Percentiles rank a stretch among this genome's conserved stretches.
Conservation (phyloP, 2,888 invertebrate species). For the Lepidocyrtinus sp. region DNA sequence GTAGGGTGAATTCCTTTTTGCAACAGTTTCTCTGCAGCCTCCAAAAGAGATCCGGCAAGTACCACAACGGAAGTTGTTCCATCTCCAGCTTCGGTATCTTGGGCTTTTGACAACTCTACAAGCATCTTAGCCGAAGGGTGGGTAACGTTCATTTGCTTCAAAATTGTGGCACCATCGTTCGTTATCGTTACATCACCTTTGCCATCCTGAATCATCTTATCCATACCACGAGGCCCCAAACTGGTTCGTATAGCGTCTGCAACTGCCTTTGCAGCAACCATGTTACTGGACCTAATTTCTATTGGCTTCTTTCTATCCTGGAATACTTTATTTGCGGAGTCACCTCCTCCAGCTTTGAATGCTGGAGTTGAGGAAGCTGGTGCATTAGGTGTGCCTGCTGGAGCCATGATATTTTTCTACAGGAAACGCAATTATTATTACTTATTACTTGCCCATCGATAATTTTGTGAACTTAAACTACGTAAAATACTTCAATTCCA, state of each 20-base stretch:
- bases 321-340: conserved; percentile 76
- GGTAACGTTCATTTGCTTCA: conserved; percentile 98
- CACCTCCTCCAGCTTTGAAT: conserved; percentile 72
- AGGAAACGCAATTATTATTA: no score
- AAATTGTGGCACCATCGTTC: conserved; percentile 99
- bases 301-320: conserved; percentile 95
- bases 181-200: conserved; percentile 99
- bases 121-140: conserved; percentile 99
- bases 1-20: conserved; percentile 98
- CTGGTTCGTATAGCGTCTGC: conserved; percentile 99
- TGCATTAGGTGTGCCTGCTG: conserved; percentile 29
- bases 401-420: no score
- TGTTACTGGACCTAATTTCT: conserved; percentile 95
- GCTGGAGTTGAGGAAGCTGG: conserved; percentile 24
- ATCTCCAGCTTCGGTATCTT: conserved; percentile 99
- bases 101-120: conserved; percentile 97
- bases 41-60: conserved; percentile 94
- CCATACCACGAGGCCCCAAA: conserved; percentile 99
- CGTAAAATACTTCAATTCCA: no score
- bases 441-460: no score
- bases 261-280: conserved; percentile 98
- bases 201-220: conserved; percentile 98
- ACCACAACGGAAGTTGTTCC: conserved; percentile 99
- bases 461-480: no score
- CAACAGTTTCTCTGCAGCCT: conserved; percentile 93